Percentiles rank a stretch among this genome's conserved stretches.
phyloP scores from a whole-genome alignment of 2,888 invertebrate genomes.

The Sinelater perroti region DNA sequence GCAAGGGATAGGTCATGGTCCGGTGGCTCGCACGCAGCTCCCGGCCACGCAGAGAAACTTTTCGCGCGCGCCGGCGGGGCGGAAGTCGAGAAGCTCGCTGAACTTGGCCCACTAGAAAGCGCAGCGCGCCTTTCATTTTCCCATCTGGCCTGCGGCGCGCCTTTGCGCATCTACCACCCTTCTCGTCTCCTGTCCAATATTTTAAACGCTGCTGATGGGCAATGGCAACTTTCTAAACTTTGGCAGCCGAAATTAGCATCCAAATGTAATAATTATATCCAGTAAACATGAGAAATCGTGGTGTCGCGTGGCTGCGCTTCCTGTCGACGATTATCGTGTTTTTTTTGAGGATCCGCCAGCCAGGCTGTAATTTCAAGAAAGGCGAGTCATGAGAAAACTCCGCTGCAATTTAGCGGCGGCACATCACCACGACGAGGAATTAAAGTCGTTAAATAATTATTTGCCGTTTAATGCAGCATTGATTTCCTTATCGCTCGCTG shows the following conservation, averaged over 20 bases:
- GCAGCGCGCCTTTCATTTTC: conserved; percentile 15
- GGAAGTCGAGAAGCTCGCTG: background rate
- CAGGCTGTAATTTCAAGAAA: background rate
- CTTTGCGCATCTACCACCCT: conserved; percentile 6
- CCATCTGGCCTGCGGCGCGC: conserved; percentile 22
- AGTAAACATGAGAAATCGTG: background rate
- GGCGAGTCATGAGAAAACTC: conserved; percentile 3
- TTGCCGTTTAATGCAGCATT: background rate
- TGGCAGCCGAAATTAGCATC: conserved; percentile 3
- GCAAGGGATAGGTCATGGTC: conserved; percentile 25
- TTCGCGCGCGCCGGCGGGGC: background rate
- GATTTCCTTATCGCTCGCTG: too few relatives aligned
- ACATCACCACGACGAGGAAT: background rate
- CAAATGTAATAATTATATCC: too few relatives aligned
- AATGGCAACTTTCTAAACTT: conserved; percentile 11
- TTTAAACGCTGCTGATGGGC: background rate
- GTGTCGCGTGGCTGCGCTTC: conserved; percentile 1
- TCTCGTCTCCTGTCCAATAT: conserved; percentile 2
- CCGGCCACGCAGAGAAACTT: conserved; percentile 16
- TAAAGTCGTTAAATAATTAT: conserved; percentile 3
- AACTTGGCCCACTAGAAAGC: conserved; percentile 32
- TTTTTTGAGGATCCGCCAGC: background rate
- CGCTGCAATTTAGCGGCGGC: background rate
- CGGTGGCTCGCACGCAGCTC: conserved; percentile 7
- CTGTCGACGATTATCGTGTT: background rate